These are phyloP conservation scores for Sesia apiformis DNA, from an alignment of 2,888 invertebrate species.

Conservation along the genomic window DNA sequence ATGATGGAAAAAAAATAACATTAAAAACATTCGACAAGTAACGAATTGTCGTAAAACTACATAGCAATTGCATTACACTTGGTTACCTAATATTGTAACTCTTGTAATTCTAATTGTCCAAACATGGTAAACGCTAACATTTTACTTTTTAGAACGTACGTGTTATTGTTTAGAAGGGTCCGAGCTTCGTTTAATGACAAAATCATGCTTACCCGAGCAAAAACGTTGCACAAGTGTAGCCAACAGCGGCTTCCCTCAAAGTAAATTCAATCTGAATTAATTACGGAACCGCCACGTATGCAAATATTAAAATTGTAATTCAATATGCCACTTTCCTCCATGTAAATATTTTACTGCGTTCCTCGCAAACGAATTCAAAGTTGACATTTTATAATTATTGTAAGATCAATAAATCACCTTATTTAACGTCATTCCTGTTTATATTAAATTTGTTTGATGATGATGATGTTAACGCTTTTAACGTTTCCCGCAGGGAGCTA, in stretches of 20 bases:
- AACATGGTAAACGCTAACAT: not conserved
- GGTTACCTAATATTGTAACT: too few relatives aligned
- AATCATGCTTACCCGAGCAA: slow-evolving; percentile 42
- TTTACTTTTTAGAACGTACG: not conserved
- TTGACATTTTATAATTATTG: not conserved
- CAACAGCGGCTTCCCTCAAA: slow-evolving; percentile 17
- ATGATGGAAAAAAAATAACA: too few relatives aligned
- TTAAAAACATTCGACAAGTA: too few relatives aligned
- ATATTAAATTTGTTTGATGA: too few relatives aligned
- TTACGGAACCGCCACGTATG: slow-evolving; percentile 10
- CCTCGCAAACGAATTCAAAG: not conserved
- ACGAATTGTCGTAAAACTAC: too few relatives aligned
- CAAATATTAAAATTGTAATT: slow-evolving; percentile 1
- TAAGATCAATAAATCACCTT: too few relatives aligned
- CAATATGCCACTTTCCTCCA: not conserved
- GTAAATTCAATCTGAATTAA: slow-evolving; percentile 35
- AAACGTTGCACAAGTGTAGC: slow-evolving; percentile 26
- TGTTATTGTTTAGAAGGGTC: slow-evolving; percentile 23
- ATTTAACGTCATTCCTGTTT: too few relatives aligned
- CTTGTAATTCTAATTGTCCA: too few relatives aligned
- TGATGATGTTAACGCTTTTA: too few relatives aligned
- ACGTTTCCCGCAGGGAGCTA: too few relatives aligned
- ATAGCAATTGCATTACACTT: too few relatives aligned
- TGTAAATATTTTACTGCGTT: not conserved
- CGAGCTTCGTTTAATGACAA: slow-evolving; percentile 15